These are phyloP conservation scores for Notiomystis cincta DNA, from an alignment of 2,113 vertebrate species.

Conservation along the genomic window DNA sequence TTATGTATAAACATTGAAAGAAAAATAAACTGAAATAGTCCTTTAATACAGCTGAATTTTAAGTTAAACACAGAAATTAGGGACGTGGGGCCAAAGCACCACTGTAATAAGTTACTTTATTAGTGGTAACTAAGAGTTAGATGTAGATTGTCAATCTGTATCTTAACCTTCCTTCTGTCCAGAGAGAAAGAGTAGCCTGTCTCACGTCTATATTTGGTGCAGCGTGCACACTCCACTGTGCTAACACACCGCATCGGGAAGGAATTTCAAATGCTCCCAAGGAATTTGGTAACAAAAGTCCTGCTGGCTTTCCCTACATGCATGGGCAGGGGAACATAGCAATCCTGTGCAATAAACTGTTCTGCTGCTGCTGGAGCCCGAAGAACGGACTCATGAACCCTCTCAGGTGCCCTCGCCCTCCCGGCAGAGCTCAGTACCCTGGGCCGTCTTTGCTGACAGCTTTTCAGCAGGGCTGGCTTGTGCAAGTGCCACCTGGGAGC, in stretches of 20 bases:
- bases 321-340: background rate
- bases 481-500: background rate
- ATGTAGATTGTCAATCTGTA: background rate
- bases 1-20: background rate
- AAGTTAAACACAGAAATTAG: background rate
- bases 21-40: background rate
- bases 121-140: background rate
- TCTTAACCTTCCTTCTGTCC: background rate
- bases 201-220: conserved; percentile 44
- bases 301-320: conserved; percentile 14
- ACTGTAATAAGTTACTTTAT: background rate
- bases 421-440: background rate
- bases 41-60: background rate
- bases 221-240: background rate
- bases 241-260: conserved; percentile 46
- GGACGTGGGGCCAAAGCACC: background rate
- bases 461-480: background rate
- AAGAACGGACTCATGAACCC: background rate
- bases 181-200: background rate
- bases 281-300: conserved; percentile 33
- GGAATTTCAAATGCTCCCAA: conserved; percentile 47
- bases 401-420: background rate
- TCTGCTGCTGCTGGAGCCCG: background rate
- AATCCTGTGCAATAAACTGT: background rate
- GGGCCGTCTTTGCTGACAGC: background rate